Evolutionary conservation across 2,888 invertebrate species (phyloP).

Genomic region (Acleris cristana): DNA sequence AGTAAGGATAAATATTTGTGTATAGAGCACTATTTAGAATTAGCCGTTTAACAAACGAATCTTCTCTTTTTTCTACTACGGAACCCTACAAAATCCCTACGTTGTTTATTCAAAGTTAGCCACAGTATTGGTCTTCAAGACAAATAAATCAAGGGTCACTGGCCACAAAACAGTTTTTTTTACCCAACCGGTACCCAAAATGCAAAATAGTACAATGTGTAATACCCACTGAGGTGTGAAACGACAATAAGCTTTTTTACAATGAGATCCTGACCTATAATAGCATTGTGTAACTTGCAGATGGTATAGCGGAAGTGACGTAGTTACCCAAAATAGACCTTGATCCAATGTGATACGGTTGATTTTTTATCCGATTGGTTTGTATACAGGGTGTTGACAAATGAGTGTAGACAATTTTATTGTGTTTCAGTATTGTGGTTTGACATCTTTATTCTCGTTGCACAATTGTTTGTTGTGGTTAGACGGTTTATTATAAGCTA

Average conservation of each 20-base stretch:
- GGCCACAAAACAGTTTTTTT: constrained; percentile 1
- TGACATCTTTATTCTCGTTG: constrained; percentile 66
- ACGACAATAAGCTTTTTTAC: constrained; percentile 13
- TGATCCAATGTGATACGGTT: neutral
- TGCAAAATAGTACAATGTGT: constrained; percentile 32
- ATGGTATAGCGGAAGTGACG: constrained; percentile 1
- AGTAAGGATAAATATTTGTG: too few relatives aligned
- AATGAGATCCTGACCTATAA: constrained; percentile 9
- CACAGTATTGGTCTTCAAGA: neutral
- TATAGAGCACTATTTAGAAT: too few relatives aligned
- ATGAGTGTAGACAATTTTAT: constrained; percentile 79
- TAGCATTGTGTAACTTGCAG: constrained; percentile 10
- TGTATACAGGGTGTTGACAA: constrained; percentile 59
- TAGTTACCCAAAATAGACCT: neutral
- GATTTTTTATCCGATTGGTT: neutral
- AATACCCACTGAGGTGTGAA: constrained; percentile 32
- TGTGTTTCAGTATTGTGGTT: constrained; percentile 66
- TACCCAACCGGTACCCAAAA: constrained; percentile 18
- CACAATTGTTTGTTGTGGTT: constrained; percentile 32
- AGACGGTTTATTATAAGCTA: constrained; percentile 18
- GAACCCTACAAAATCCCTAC: too few relatives aligned
- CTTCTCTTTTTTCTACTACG: too few relatives aligned
- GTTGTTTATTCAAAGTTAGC: too few relatives aligned
- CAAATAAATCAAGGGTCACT: constrained; percentile 3
- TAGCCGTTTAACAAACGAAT: too few relatives aligned